Evolutionary conservation across 2,888 invertebrate species (phyloP), one percentile per base, ranked within the genome.

Genomic region (Macaria notata): DNA sequence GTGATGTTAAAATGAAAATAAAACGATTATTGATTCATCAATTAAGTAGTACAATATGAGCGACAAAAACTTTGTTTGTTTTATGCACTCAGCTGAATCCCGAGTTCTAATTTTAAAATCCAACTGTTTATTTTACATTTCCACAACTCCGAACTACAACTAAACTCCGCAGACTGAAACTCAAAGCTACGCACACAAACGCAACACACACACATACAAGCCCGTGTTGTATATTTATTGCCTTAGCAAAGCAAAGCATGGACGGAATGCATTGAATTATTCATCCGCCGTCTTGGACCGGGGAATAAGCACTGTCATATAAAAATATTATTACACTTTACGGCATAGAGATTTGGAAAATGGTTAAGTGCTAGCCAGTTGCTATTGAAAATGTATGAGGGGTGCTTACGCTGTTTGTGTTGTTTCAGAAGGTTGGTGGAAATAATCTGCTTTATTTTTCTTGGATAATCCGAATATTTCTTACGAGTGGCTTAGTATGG

Each of bases 241-340:
- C 63, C 62, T 65, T 64, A 69, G 70, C 68, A 69, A 63, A 66
- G 64, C 68, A 64, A 69, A 62, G 59, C 61, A 67, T 61, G 53
- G 43, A 59, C 59, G 56, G 58, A 66, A 66, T 67, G 65, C 69
- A 64, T 68, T 79, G 79, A 76, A 79, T 79, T 68, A 79, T 79
- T 79, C 79, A 78, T 77, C 39, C 31, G n/a, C 30, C 50, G 54
- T 54, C 50, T 45, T 31, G 57, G 58, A 44, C 33, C 53, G 46
- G 58, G 43, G 59, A 54, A 59, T 59, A 54, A 54, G 54, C 54
- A 59, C 54, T 59, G 54, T 51, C 54, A 54, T 48, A 59, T 54
- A 59, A 54, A 59, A 59, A 59, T 59, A 59, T 59, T 54, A 59
- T 54, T 51, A 50, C 51, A 51, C 58, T 59, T 54, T 54, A 54